phyloP scores from a whole-genome alignment of 2,113 vertebrate genomes.

The Zeus faber region DNA sequence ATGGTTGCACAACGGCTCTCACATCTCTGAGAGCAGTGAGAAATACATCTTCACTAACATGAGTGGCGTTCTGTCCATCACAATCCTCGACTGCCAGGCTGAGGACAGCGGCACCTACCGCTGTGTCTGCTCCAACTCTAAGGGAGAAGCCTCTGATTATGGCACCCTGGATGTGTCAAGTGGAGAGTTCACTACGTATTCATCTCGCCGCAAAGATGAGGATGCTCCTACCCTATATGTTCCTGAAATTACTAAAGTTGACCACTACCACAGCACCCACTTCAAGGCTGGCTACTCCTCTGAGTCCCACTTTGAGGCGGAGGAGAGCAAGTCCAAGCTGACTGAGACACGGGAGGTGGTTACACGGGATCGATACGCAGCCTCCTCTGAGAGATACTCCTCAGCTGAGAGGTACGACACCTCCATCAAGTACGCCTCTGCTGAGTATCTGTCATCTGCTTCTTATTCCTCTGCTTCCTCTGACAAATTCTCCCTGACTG shows the following conservation, averaged over 20 bases:
- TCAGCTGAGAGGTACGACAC: conserved; percentile 73
- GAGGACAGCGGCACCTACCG: conserved; percentile 96
- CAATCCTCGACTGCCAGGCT: conserved; percentile 87
- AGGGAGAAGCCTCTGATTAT: conserved; percentile 95
- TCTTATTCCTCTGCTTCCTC: conserved; percentile 65
- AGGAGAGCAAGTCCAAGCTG: conserved; percentile 84
- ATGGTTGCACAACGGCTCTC: conserved; percentile 90
- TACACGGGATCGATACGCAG: conserved; percentile 77
- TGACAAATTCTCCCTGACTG: conserved; percentile 47
- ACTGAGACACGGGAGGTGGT: conserved; percentile 82
- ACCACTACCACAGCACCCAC: conserved; percentile 85
- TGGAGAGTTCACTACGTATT: conserved; percentile 87
- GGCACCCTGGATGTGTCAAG: conserved; percentile 91
- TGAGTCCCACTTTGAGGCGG: conserved; percentile 80
- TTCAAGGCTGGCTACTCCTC: conserved; percentile 88
- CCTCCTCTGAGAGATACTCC: conserved; percentile 68
- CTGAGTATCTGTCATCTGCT: conserved; percentile 71
- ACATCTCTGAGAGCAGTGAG: conserved; percentile 82
- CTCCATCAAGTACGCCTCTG: conserved; percentile 65
- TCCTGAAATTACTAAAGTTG: conserved; percentile 86
- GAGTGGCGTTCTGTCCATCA: conserved; percentile 89
- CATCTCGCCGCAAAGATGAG: conserved; percentile 88
- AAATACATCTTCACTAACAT: conserved; percentile 90
- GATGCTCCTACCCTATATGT: conserved; percentile 79
- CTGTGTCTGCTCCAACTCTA: conserved; percentile 88